Evolutionary conservation across 1,140 invertebrate species (phyloP).

Genomic region (Delia radicum): DNA sequence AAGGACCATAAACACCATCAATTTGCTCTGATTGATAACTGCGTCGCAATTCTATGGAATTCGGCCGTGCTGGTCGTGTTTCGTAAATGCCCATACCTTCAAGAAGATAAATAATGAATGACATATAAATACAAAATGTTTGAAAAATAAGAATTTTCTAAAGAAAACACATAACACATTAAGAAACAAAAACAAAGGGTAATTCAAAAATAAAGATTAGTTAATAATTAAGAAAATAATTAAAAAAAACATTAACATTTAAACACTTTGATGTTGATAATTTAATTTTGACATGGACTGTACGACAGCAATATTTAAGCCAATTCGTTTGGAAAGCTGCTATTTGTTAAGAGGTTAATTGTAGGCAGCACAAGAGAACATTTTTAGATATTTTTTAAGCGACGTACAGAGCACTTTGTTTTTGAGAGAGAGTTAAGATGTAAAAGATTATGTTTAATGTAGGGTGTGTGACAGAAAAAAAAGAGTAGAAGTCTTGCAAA

Average conservation of each 20-base stretch:
- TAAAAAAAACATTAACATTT: background rate
- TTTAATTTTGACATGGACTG: conserved; percentile 7
- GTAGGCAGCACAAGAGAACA: background rate
- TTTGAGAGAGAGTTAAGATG: background rate
- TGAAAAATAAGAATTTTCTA: background rate
- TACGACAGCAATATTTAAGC: conserved; percentile 8
- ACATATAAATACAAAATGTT: background rate
- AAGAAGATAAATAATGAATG: background rate
- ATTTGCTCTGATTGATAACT: conserved; percentile 65
- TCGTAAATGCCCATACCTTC: conserved; percentile 53
- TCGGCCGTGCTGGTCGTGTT: conserved; percentile 67
- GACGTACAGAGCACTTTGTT: background rate
- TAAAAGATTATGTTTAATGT: background rate
- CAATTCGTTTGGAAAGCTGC: background rate
- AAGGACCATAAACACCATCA: conserved; percentile 56
- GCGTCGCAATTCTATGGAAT: conserved; percentile 72
- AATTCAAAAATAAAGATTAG: background rate
- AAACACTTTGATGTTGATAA: background rate
- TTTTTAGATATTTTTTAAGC: background rate
- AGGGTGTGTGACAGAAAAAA: background rate
- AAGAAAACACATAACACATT: background rate
- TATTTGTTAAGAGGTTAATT: background rate
- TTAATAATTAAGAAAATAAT: background rate
- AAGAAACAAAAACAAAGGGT: background rate
- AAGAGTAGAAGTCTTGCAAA: too few relatives aligned